Evolutionary conservation across 2,888 invertebrate genomes (phyloP).

Genomic region (Drosophila macrospina): DNA sequence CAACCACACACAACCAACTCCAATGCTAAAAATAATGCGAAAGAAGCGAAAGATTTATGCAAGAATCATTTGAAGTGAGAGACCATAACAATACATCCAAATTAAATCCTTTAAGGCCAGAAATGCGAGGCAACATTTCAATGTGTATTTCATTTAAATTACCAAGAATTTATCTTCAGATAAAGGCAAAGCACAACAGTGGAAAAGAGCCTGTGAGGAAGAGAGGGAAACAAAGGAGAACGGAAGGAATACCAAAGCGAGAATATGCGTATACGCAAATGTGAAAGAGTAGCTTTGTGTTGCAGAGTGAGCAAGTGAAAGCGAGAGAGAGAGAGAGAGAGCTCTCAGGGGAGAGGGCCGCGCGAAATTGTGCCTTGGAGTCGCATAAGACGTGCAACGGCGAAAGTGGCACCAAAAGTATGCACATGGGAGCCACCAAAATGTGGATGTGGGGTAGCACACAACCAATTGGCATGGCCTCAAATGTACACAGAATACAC

Average conservation of each 20-base stretch:
- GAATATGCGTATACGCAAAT: conserved; percentile 47
- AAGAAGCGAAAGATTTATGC: conserved; percentile 55
- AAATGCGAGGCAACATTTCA: conserved; percentile 52
- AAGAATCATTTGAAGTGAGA: conserved; percentile 20
- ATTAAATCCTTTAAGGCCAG: conserved; percentile 74
- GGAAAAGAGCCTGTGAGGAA: background rate
- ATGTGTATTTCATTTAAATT: conserved; percentile 76
- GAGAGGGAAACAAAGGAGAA: background rate
- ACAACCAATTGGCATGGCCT: conserved; percentile 79
- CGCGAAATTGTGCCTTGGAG: conserved; percentile 85
- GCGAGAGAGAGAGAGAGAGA: background rate
- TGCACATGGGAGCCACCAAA: conserved; percentile 76
- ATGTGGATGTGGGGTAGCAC: conserved; percentile 4
- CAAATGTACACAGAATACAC: background rate
- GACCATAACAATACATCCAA: conserved; percentile 72
- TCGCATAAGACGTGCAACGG: conserved; percentile 85
- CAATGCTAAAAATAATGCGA: background rate
- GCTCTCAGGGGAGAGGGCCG: conserved; percentile 72
- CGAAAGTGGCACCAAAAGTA: conserved; percentile 77
- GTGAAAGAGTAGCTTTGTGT: conserved; percentile 3
- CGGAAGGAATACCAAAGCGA: background rate
- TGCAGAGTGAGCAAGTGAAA: background rate
- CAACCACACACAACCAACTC: background rate
- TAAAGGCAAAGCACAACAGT: background rate
- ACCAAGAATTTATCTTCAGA: conserved; percentile 64